phyloP scores from a whole-genome alignment of 2,888 invertebrate species.

The Alsophila aescularia region DNA sequence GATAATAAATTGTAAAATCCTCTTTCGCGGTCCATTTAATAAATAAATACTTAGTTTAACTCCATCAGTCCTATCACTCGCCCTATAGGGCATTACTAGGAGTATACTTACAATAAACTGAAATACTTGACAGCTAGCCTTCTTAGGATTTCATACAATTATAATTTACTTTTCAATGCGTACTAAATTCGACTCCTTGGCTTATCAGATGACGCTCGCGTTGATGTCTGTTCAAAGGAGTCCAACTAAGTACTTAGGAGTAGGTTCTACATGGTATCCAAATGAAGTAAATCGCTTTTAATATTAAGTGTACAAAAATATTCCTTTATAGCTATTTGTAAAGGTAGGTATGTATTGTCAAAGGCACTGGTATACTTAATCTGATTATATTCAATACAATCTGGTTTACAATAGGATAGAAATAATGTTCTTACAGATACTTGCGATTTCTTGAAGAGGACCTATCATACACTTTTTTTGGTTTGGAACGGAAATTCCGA shows the following conservation, averaged over 20 bases:
- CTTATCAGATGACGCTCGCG: conserved; percentile 9
- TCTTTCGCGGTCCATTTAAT: conserved; percentile 78
- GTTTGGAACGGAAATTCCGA: conserved; percentile 75
- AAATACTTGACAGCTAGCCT: conserved; percentile 69
- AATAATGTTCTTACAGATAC: conserved; percentile 51
- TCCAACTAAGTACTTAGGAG: conserved; percentile 40
- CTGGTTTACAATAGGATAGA: conserved; percentile 53
- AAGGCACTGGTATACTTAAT: conserved; percentile 81
- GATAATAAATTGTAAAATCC: conserved; percentile 84
- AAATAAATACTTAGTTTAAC: conserved; percentile 81
- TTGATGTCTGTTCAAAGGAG: conserved; percentile 27
- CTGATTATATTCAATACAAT: conserved; percentile 62
- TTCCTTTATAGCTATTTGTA: conserved; percentile 72
- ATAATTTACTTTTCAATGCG: background rate
- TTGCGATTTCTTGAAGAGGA: conserved; percentile 69
- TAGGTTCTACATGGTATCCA: conserved; percentile 39
- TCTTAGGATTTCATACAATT: conserved; percentile 60
- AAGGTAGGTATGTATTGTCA: conserved; percentile 81
- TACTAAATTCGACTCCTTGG: background rate
- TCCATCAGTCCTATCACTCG: conserved; percentile 74
- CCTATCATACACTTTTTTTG: conserved; percentile 66
- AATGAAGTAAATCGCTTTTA: conserved; percentile 61
- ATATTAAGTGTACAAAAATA: conserved; percentile 80
- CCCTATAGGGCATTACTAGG: conserved; percentile 69
- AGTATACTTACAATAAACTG: conserved; percentile 56